These are phyloP conservation scores for Caenorhabditis drosophilae DNA, from an alignment of 2,888 invertebrate genomes.

Conservation along the genomic window DNA sequence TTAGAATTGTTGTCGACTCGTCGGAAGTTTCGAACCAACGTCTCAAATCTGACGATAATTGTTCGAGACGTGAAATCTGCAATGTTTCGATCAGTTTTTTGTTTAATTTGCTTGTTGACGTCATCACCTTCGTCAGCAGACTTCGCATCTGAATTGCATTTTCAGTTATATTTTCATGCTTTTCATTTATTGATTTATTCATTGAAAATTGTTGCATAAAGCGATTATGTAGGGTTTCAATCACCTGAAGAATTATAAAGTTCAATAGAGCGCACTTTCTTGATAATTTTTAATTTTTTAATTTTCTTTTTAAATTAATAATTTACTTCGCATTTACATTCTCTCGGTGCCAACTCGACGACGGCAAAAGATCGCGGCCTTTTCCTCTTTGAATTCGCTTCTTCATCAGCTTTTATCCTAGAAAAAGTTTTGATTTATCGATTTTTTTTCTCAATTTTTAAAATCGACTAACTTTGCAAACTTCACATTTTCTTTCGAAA, in stretches of 20 bases:
- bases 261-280: no score
- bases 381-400: slow-evolving; percentile 34
- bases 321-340: slow-evolving; percentile 46
- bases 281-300: no score
- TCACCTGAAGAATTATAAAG: no score
- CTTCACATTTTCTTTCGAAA: slow-evolving; percentile 23
- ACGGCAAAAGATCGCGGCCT: slow-evolving; percentile 49
- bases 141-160: not conserved
- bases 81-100: not conserved
- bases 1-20: not conserved
- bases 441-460: not conserved
- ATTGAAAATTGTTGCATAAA: not conserved
- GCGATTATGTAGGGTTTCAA: not conserved
- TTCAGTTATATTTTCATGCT: not conserved
- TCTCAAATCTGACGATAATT: slow-evolving; percentile 25
- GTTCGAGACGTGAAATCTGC: slow-evolving; percentile 24
- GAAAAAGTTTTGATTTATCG: not conserved
- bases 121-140: not conserved
- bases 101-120: no score
- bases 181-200: not conserved
- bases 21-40: slow-evolving; percentile 5
- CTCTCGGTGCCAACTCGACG: slow-evolving; percentile 50
- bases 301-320: not conserved
- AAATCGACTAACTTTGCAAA: slow-evolving; percentile 18
- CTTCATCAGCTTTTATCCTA: slow-evolving; percentile 28